These are phyloP conservation scores for Pheucticus melanocephalus DNA, from an alignment of 2,113 vertebrate genomes.

Conservation along the genomic window DNA sequence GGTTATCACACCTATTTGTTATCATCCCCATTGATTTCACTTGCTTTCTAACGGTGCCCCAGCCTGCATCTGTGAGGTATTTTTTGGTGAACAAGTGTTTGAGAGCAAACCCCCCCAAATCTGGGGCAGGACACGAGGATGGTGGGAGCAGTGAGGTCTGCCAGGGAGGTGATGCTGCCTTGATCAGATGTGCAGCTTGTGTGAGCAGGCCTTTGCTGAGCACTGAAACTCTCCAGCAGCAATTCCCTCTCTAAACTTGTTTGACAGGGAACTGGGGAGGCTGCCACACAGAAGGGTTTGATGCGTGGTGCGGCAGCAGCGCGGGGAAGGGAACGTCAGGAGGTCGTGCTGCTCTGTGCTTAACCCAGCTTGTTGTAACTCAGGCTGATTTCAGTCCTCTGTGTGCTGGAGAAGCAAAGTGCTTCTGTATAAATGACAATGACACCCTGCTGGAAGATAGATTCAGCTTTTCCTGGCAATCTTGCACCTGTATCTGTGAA, in stretches of 20 bases:
- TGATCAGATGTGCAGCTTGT: not conserved
- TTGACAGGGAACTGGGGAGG: not conserved
- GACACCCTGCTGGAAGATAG: not conserved
- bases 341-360: not conserved
- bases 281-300: not conserved
- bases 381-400: not conserved
- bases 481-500: not conserved
- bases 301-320: accelerated
- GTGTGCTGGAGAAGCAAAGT: not conserved
- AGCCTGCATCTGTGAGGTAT: not conserved
- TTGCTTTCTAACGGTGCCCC: not conserved
- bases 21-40: not conserved
- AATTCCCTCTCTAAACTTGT: constrained; percentile 11
- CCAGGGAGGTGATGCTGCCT: not conserved
- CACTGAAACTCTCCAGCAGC: not conserved
- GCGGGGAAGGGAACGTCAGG: not conserved
- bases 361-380: not conserved
- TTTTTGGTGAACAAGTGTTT: not conserved
- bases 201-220: not conserved
- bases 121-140: not conserved
- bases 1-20: not conserved
- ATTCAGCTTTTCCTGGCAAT: not conserved
- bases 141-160: not conserved
- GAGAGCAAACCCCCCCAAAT: not conserved
- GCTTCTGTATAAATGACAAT: not conserved